Conservation (phyloP, 2,888 invertebrate genomes). For the Anagyrus pseudococci region DNA sequence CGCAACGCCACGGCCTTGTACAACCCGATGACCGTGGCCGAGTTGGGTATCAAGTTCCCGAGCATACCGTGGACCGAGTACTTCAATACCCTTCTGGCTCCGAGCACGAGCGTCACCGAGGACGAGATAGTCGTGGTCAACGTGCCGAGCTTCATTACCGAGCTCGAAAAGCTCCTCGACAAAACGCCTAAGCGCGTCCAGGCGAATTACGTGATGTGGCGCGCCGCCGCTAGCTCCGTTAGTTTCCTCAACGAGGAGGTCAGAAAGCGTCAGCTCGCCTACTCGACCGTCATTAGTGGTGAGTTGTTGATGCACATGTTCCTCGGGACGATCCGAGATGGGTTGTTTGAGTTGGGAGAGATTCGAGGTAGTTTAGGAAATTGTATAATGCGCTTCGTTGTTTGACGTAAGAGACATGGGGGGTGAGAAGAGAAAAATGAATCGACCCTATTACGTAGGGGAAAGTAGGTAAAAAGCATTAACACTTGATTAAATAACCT, state of each 20-base stretch:
- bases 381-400: too few relatives aligned
- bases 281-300: conserved; percentile 82
- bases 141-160: conserved; percentile 80
- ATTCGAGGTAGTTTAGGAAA: too few relatives aligned
- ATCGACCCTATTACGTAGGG: too few relatives aligned
- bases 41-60: conserved; percentile 78
- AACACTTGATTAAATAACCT: too few relatives aligned
- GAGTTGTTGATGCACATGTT: conserved; percentile 54
- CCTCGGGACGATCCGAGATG: too few relatives aligned
- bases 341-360: too few relatives aligned
- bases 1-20: conserved; percentile 88
- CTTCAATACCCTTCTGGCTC: conserved; percentile 79
- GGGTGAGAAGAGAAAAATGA: too few relatives aligned
- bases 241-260: conserved; percentile 81
- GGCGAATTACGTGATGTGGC: conserved; percentile 94
- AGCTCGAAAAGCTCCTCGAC: conserved; percentile 71
- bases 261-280: conserved; percentile 79
- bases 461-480: too few relatives aligned
- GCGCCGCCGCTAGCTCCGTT: conserved; percentile 81
- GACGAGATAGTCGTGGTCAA: conserved; percentile 84
- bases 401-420: too few relatives aligned
- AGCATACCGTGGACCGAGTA: conserved; percentile 84
- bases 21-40: conserved; percentile 85
- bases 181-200: conserved; percentile 71
- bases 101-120: conserved; percentile 67